These are phyloP conservation scores for Orthonyx spaldingii DNA, from an alignment of 2,113 vertebrate genomes.

Conservation along the genomic window DNA sequence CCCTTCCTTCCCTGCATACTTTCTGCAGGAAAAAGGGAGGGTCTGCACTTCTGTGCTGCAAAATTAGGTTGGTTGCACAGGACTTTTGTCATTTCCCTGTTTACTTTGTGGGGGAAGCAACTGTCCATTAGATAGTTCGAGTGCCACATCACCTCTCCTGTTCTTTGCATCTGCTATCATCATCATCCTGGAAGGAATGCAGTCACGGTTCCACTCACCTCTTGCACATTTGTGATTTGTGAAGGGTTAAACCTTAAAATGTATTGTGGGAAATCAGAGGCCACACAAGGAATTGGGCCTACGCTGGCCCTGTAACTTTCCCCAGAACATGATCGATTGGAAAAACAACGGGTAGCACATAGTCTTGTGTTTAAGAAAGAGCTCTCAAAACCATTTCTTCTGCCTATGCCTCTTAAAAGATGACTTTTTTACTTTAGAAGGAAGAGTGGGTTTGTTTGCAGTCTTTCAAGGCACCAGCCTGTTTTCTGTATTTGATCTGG, in stretches of 20 bases:
- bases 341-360: neutral
- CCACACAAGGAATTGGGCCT: neutral
- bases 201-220: neutral
- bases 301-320: rapidly evolving
- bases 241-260: neutral
- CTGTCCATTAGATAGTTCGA: neutral
- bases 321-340: rapidly evolving
- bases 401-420: neutral
- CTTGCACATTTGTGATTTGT: neutral
- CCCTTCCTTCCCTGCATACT: neutral
- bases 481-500: neutral
- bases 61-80: neutral
- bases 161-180: neutral
- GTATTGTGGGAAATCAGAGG: rapidly evolving
- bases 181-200: neutral
- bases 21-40: neutral
- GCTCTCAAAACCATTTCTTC: neutral
- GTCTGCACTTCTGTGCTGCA: neutral
- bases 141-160: neutral
- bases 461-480: neutral
- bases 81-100: neutral
- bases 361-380: neutral
- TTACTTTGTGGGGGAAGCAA: neutral
- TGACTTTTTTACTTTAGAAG: neutral
- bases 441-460: neutral